Evolutionary conservation across 1,140 invertebrate species (phyloP), one percentile per base, ranked within the genome.

Genomic region (Pseudoatta argentina): DNA sequence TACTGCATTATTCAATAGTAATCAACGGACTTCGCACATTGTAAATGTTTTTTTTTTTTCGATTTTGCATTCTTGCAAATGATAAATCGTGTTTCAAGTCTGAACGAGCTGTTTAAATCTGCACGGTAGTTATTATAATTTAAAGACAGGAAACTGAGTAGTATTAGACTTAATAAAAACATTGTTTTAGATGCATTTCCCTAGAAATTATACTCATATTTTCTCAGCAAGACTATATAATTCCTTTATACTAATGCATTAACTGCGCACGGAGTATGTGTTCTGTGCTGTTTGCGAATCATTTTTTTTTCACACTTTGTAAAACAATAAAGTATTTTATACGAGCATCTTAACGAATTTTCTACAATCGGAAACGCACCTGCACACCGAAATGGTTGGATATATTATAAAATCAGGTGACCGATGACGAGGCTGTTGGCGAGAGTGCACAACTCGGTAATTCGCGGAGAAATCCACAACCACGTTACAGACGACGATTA

Each of bases 401-500:
- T 66, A 27, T 44, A 71, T 69, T 27, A 2, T 44, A 21, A 69
- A 81, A 77, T 77, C 76, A 91, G 92, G 88, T 92, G 48, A 91
- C 85, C 51, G 90, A 91, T 48, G 87, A 89, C 34, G 90, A 91
- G 59, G 86, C 69, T 61, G 73, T 53, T 67, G 86, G 64, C 71
- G 90, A 90, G 59, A 72, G 34, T 53, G 78, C 66, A 34, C 86
- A 88, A 53, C 44, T 86, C 59, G 85, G 59, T 39, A 86, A 66
- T 64, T 64, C 61, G 30, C 88, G 78, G 27, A 90, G 90, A 86
- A 79, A 86, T 75, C 89, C 85, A 63, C 85, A 88, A 72, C 89
- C 90, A n/a, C 91, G 92, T 39, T 91, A 92, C 27, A 88, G 86
- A 85, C 88, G 90, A 75, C 88, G 90, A 67, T 83, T 88, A 57